phyloP scores from a whole-genome alignment of 2,113 vertebrate genomes.

The Apodemus sylvaticus region DNA sequence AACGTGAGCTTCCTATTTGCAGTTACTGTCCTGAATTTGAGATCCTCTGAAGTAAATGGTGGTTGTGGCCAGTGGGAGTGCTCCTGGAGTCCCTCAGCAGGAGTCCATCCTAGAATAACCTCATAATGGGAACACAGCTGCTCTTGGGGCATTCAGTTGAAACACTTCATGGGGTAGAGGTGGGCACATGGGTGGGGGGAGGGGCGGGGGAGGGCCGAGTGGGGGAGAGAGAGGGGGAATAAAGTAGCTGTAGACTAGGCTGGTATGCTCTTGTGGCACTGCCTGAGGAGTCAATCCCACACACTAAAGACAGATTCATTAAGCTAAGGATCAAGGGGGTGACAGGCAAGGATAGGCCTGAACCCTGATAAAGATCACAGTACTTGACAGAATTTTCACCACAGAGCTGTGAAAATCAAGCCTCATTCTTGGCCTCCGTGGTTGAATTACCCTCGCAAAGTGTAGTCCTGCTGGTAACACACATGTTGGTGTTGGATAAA shows the following conservation, averaged over 20 bases:
- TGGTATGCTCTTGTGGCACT: background rate
- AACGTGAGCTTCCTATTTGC: background rate
- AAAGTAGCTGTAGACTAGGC: background rate
- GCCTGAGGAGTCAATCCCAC: background rate
- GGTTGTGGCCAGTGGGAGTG: background rate
- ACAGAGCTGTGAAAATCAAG: background rate
- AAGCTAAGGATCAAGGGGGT: accelerated
- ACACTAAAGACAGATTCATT: background rate
- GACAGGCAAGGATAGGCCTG: too few species aligned
- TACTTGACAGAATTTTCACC: background rate
- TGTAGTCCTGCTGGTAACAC: background rate
- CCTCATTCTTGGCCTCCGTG: accelerated
- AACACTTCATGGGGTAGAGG: background rate
- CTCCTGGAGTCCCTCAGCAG: too few species aligned
- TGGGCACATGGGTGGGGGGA: background rate
- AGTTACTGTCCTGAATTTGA: background rate
- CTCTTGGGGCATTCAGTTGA: background rate
- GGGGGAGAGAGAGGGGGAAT: background rate
- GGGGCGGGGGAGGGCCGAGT: too few species aligned
- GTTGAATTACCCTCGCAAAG: background rate
- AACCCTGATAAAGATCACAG: background rate
- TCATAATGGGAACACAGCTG: background rate
- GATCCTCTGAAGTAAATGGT: background rate
- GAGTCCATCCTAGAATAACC: background rate
- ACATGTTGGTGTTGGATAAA: background rate